Percentiles rank a stretch among this genome's conserved stretches.
Conservation (phyloP, 2,888 invertebrate species). For the Calliphora vomitoria region DNA sequence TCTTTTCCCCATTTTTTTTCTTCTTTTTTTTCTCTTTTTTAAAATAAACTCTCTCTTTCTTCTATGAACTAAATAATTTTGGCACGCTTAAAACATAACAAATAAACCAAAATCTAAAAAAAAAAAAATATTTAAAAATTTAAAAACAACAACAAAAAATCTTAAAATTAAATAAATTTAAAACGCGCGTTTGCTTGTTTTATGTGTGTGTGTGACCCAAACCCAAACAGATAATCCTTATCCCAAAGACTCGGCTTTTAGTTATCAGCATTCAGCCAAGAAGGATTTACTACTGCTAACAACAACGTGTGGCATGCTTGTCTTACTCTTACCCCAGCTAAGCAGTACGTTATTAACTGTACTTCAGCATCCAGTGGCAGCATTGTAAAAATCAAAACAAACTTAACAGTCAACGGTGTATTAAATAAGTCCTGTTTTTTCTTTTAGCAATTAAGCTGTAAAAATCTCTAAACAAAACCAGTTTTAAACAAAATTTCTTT, state of each 20-base stretch:
- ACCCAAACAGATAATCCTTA: conserved; percentile 67
- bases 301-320: conserved; percentile 50
- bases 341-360: conserved; percentile 53
- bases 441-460: conserved; percentile 59
- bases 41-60: conserved; percentile 55
- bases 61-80: conserved; percentile 59
- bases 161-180: background rate
- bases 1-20: conserved; percentile 66
- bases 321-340: conserved; percentile 12
- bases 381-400: conserved; percentile 60
- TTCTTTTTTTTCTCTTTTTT: conserved; percentile 68
- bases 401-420: conserved; percentile 45
- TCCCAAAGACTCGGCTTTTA: conserved; percentile 60
- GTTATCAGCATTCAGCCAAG: conserved; percentile 42
- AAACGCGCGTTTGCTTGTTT: conserved; percentile 3
- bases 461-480: conserved; percentile 3
- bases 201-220: conserved; percentile 21
- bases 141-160: conserved; percentile 33
- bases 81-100: conserved; percentile 65
- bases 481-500: too few species aligned
- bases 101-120: conserved; percentile 13
- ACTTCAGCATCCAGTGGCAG: conserved; percentile 18
- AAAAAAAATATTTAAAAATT: conserved; percentile 20
- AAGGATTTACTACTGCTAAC: conserved; percentile 48
- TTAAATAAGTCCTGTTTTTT: conserved; percentile 58